Base-by-base conservation (phyloP, 2,797 vertebrate genomes). In the Myoxocephalus aenaeus region DNA sequence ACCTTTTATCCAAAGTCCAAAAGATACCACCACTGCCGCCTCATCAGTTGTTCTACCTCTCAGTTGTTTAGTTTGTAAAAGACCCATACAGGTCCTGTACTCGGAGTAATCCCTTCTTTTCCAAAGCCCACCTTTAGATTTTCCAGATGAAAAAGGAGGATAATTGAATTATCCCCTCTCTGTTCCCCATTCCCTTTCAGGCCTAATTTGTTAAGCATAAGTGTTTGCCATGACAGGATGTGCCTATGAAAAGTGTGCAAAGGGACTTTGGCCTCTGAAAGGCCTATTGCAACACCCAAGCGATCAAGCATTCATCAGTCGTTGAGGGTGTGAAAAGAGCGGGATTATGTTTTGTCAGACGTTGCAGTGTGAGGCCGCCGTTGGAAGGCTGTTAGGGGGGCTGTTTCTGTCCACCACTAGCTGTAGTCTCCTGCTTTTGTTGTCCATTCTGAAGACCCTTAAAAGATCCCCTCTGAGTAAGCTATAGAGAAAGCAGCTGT, bases 131-230 rank as follows among this genome's bases (percentile, higher is more conserved):
- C 95, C 96, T 93, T 93, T 86, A 92, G 85, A 92, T 90, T 92
- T 84, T 75, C 71, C 66, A 65, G 70, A 88, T 87, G 71, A 87
- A 89, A 86, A 83, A 95, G 92, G 90, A 92, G 95, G 94, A 94
- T 97, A 96, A 97, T 97, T 96, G 95, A 97, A 97, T 97, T 96
- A 97, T 97, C 95, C 96, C 95, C 82, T 93, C 81, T 90, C 82
- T 89, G 81, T 90, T 89, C 86, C 71, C 77, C 82, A 61, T 82
- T 70, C 70, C 75, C 79, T 84, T 96, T 96, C 96, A 96, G 94
- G 94, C 53, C 95, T 96, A 95, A 96, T 97, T 97, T 97, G 96
- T 96, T 96, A 96, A 95, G 95, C 95, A 96, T 94, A 96, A 96
- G 96, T 96, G 96, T 97, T 96, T 96, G 95, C 94, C 86, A 70